phyloP scores from a whole-genome alignment of 1,140 invertebrate species.

The Polypedilum pembai region DNA sequence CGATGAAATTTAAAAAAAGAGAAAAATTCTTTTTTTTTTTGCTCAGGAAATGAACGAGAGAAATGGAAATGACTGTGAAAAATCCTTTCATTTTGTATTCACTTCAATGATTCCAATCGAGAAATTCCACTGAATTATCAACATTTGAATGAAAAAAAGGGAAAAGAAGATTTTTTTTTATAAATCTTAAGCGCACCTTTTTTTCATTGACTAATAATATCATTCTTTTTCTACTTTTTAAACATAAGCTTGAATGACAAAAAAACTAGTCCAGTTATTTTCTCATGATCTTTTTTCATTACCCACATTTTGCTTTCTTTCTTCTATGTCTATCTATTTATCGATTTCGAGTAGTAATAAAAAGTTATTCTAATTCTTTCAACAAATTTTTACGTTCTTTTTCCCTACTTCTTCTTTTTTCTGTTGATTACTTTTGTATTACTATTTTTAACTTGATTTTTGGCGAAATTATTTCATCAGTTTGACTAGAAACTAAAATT shows the following conservation, averaged over 20 bases:
- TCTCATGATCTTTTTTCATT: no score
- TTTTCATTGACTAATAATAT: no score
- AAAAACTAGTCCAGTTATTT: no score
- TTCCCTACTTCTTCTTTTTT: neutral
- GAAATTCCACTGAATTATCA: slow-evolving; percentile 15
- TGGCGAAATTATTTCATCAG: no score
- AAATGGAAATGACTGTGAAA: neutral
- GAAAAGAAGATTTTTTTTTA: neutral
- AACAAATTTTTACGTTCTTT: neutral
- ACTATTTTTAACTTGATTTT: no score
- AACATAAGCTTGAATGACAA: no score
- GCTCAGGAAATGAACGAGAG: neutral
- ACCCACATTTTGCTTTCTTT: no score
- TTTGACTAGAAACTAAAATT: no score
- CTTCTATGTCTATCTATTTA: no score
- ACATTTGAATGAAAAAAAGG: neutral
- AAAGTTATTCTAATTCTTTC: slow-evolving; percentile 1
- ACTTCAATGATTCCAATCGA: slow-evolving; percentile 20
- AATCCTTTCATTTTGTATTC: slow-evolving; percentile 24
- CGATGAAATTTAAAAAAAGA: neutral
- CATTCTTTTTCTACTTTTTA: no score
- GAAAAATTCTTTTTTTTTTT: neutral
- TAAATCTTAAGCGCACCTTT: no score
- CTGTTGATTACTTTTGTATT: no score
- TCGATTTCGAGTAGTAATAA: neutral